Evolutionary conservation across 1,140 invertebrate species (phyloP).

Genomic region (Papilio aristodemus): DNA sequence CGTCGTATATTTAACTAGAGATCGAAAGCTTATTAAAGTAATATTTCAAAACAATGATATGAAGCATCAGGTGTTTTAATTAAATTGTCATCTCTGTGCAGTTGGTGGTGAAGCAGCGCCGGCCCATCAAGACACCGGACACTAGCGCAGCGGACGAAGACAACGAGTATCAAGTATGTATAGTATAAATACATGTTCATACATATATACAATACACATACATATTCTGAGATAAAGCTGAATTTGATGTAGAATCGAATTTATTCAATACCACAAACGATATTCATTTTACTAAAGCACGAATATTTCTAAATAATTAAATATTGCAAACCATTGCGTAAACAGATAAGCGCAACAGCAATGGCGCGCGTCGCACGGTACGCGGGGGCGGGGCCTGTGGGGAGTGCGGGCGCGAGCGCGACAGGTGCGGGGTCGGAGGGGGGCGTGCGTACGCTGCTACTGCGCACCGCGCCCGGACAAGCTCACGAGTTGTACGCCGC

Average conservation of each 20-base stretch:
- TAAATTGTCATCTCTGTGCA: conserved; percentile 33
- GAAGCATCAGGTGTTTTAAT: not conserved
- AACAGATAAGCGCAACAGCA: conserved; percentile 59
- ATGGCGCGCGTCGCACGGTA: conserved; percentile 68
- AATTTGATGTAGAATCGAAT: too few relatives aligned
- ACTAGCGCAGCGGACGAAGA: conserved; percentile 43
- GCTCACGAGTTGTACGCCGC: conserved; percentile 50
- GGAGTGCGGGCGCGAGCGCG: conserved; percentile 43
- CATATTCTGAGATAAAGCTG: too few relatives aligned
- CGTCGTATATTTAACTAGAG: too few relatives aligned
- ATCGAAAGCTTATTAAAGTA: not conserved
- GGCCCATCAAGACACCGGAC: conserved; percentile 36
- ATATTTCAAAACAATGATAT: not conserved
- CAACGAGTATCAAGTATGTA: conserved; percentile 53
- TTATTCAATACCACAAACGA: too few relatives aligned
- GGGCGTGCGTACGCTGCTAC: conserved; percentile 46
- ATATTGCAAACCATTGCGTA: too few relatives aligned
- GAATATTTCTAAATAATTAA: too few relatives aligned
- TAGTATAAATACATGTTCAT: too few relatives aligned
- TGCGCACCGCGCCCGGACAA: conserved; percentile 36
- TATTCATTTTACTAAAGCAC: too few relatives aligned
- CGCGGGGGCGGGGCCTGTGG: conserved; percentile 48
- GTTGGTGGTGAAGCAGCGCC: conserved; percentile 45
- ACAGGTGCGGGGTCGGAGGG: conserved; percentile 36
- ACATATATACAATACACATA: too few relatives aligned